phyloP scores from a whole-genome alignment of 2,113 vertebrate species.

The Coptodon rendalli region DNA sequence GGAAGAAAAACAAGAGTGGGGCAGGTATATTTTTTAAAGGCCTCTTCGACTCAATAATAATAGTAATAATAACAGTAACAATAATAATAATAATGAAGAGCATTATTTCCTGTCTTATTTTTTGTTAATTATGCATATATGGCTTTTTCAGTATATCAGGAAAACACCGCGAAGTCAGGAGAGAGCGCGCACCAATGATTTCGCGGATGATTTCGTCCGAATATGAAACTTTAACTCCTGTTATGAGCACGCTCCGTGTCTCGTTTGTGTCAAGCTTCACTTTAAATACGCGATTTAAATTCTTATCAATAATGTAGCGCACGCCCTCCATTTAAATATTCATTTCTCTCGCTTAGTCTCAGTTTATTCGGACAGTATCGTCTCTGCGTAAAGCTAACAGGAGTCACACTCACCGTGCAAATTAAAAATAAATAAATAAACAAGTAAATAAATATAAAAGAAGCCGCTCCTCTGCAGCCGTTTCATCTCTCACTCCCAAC shows the following conservation, averaged over 20 bases:
- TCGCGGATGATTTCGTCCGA: not conserved
- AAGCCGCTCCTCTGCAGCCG: not conserved
- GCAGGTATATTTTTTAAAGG: not conserved
- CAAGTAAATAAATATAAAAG: not conserved
- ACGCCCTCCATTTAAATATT: conserved; percentile 48
- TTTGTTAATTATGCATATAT: fast-evolving
- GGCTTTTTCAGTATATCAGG: not conserved
- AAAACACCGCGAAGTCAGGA: not conserved
- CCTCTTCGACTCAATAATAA: not conserved
- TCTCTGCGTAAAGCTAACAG: not conserved
- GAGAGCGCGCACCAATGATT: not conserved
- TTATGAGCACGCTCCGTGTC: not conserved
- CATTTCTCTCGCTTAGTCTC: conserved; percentile 23
- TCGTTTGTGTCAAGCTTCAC: conserved; percentile 32
- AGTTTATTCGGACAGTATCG: not conserved
- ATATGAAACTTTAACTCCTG: not conserved
- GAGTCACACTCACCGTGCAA: not conserved
- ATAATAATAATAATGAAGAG: not conserved
- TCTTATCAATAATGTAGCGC: conserved; percentile 55
- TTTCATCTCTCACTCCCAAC: not conserved
- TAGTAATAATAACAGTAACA: not conserved
- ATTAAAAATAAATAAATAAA: not conserved
- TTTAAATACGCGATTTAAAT: conserved; percentile 42
- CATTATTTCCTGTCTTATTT: not conserved
- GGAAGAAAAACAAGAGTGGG: not conserved